Percentiles rank a stretch among this genome's conserved stretches.
Evolutionary conservation across 2,113 vertebrate species (phyloP).

Genomic region (Macquaria australasica): DNA sequence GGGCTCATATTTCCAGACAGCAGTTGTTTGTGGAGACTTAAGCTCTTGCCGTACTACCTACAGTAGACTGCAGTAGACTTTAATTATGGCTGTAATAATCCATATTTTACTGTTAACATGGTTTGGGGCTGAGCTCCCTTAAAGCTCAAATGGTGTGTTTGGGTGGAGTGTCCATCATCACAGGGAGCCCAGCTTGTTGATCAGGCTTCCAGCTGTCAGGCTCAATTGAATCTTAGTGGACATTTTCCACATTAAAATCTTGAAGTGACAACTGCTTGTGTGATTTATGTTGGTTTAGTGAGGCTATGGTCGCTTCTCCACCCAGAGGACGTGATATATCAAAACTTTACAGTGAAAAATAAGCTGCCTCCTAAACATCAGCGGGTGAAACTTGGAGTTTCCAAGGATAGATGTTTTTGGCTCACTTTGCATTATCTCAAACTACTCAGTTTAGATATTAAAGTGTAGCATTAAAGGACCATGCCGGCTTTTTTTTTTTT

Average conservation of each 20-base stretch:
- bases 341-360: constrained; percentile 43
- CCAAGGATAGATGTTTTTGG: constrained; percentile 27
- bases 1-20: constrained; percentile 60
- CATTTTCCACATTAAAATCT: constrained; percentile 51
- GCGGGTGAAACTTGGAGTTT: not conserved
- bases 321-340: constrained; percentile 25
- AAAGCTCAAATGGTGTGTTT: constrained; percentile 28
- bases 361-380: constrained; percentile 37
- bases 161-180: constrained; percentile 56
- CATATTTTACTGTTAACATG: constrained; percentile 64
- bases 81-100: constrained; percentile 62
- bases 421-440: not conserved
- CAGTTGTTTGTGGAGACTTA: constrained; percentile 67
- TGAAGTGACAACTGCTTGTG: constrained; percentile 12
- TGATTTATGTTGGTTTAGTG: constrained; percentile 37
- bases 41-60: constrained; percentile 31
- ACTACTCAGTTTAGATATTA: not conserved
- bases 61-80: constrained; percentile 29
- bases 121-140: constrained; percentile 30
- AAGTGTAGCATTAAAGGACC: constrained; percentile 5
- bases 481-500: not conserved
- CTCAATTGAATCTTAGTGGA: constrained; percentile 31
- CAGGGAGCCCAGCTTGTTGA: constrained; percentile 46
- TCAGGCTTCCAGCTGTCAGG: constrained; percentile 58
- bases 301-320: constrained; percentile 15